These are phyloP conservation scores for Pterocles gutturalis DNA, from an alignment of 2,113 vertebrate genomes.

Conservation along the genomic window DNA sequence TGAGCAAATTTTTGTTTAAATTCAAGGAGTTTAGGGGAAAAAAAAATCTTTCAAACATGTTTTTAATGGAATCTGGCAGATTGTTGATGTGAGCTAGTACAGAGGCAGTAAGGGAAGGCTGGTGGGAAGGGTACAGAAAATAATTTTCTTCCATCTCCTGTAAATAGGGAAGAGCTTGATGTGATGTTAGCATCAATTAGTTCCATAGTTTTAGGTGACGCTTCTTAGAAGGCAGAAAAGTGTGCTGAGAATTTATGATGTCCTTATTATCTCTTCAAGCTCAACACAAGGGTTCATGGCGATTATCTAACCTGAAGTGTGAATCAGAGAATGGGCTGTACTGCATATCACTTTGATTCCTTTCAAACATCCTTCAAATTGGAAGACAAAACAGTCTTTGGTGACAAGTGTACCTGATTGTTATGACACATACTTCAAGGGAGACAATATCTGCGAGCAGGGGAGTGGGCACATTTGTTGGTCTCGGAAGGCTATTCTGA, in stretches of 20 bases:
- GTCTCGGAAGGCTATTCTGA: background rate
- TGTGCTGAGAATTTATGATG: background rate
- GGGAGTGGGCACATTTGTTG: background rate
- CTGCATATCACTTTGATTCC: background rate
- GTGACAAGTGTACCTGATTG: background rate
- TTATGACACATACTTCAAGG: background rate
- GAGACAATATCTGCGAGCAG: background rate
- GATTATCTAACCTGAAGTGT: background rate
- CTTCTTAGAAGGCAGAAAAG: background rate
- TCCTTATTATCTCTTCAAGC: background rate
- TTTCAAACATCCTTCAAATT: background rate
- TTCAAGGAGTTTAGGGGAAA: background rate
- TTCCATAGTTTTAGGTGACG: background rate
- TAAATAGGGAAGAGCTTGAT: background rate
- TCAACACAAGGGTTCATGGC: fast-evolving
- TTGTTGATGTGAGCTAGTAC: background rate
- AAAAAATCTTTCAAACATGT: background rate
- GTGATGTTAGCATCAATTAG: background rate
- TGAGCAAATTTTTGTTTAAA: background rate
- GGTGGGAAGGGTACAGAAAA: background rate
- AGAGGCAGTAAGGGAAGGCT: background rate
- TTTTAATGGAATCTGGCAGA: background rate
- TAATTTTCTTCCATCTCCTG: background rate
- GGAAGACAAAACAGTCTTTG: background rate
- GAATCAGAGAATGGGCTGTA: background rate